Percentiles rank a stretch among this genome's conserved stretches.
phyloP scores from a whole-genome alignment of 2,797 vertebrate genomes.

The Danio choprae region DNA sequence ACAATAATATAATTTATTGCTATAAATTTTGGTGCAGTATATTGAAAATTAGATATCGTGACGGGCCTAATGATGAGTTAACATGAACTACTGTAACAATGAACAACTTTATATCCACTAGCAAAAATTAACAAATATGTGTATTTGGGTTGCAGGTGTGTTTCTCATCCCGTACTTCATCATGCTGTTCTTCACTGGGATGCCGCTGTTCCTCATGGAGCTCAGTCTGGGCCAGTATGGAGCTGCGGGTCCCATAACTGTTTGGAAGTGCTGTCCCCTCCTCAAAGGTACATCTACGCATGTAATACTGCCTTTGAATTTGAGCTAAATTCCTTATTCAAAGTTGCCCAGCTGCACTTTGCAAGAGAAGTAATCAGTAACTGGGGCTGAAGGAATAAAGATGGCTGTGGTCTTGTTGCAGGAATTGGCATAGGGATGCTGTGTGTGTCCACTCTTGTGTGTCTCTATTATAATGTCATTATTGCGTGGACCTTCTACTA shows the following conservation, averaged over 20 bases:
- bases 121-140: no score
- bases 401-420: slow-evolving; percentile 55
- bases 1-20: no score
- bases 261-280: slow-evolving; percentile 89
- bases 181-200: slow-evolving; percentile 83
- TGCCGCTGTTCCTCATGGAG: slow-evolving; percentile 90
- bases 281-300: slow-evolving; percentile 79
- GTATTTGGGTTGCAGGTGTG: slow-evolving; percentile 73
- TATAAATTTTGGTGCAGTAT: no score
- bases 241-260: slow-evolving; percentile 80
- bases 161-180: slow-evolving; percentile 89
- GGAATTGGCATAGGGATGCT: slow-evolving; percentile 87
- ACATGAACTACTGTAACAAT: no score
- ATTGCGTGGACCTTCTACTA: slow-evolving; percentile 89
- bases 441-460: slow-evolving; percentile 81
- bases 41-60: no score
- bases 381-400: neutral
- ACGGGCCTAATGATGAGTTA: no score
- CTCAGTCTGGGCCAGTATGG: slow-evolving; percentile 87
- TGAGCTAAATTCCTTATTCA: neutral
- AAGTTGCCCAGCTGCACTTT: neutral
- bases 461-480: slow-evolving; percentile 87
- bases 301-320: neutral
- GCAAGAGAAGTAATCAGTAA: neutral
- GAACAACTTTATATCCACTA: no score